Percentiles rank a stretch among this genome's conserved stretches.
phyloP scores from a whole-genome alignment of 2,797 vertebrate genomes.

The Taenioides sp. region DNA sequence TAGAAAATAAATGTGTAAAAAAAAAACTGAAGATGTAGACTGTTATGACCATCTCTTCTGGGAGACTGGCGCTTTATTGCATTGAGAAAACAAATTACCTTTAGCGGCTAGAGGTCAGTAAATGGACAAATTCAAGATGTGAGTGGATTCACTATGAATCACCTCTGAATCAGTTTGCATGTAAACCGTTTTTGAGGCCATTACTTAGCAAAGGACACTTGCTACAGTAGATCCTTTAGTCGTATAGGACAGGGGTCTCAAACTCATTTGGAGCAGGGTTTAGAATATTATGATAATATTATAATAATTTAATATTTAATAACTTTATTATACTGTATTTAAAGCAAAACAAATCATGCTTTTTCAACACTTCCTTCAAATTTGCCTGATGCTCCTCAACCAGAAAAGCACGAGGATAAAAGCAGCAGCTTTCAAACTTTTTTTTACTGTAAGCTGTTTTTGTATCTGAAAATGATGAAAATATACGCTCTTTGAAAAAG shows the following conservation, averaged over 20 bases:
- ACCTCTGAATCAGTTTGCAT: background rate
- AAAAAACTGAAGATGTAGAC: background rate
- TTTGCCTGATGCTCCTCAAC: background rate
- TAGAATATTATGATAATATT: too few relatives aligned
- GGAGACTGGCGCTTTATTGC: background rate
- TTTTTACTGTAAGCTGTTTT: background rate
- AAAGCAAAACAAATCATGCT: background rate
- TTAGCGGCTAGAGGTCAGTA: background rate
- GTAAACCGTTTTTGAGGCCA: background rate
- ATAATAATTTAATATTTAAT: too few relatives aligned
- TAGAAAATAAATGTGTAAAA: conserved; percentile 1
- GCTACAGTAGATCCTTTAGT: too few relatives aligned
- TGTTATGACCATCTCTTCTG: background rate
- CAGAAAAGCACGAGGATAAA: background rate
- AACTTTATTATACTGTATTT: background rate
- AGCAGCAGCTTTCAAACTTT: background rate
- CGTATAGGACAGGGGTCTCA: background rate
- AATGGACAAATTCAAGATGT: background rate
- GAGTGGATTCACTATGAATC: background rate
- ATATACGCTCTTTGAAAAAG: background rate
- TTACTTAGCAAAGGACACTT: too few relatives aligned
- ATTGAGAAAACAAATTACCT: background rate
- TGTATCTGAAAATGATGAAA: background rate
- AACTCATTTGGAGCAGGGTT: background rate
- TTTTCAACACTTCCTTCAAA: background rate